Evolutionary conservation across 1,140 invertebrate genomes (phyloP), one percentile per base, ranked within the genome.

Genomic region (Marisa cornuarietis): DNA sequence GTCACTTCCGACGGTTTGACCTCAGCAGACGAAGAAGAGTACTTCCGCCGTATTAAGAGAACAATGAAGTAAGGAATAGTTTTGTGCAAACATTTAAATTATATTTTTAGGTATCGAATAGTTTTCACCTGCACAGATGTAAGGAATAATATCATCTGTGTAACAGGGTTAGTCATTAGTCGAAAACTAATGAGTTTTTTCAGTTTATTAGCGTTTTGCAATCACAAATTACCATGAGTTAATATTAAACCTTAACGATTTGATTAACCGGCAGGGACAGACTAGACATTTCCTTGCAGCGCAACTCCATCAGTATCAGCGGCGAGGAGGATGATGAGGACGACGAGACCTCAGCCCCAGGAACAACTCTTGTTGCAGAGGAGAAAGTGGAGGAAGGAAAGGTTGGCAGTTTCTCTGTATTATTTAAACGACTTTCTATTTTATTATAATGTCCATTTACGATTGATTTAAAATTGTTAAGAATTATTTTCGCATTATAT

Each of bases 1-100:
- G 84, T 88, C 31, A 86, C 84, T 7, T 88, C 85, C 73, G 85
- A 87, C 49, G 87, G 81, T 5, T 68, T 79, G 65, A 84, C 82
- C 18, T 84, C 85, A 62, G 83, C 81, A 69, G 83, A 83, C 51
- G 79, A 82, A 61, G 81, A 82, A 20, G 82, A 82, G 51, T 73
- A 76, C 49, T 79, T 79, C 42, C 72, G 81, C 42, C 63, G 79
- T 14, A 42, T 65, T 54, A 78, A 78, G 68, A 71, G 7, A 11
- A 78, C 42, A 9, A 20, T 78, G 65, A 76, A 76, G 74, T 76
- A 51, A 31, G 73, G 31, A 42, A n/a, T n/a, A n/a, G n/a, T n/a
- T n/a, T n/a, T n/a, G n/a, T n/a, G n/a, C n/a, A n/a, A n/a, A 42
- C 31, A 42, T 42, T 42, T 42, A 4, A 42, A 42, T 42, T 42